Evolutionary conservation across 1,140 invertebrate species (phyloP), one percentile per base, ranked within the genome.

Genomic region (Diprion similis): DNA sequence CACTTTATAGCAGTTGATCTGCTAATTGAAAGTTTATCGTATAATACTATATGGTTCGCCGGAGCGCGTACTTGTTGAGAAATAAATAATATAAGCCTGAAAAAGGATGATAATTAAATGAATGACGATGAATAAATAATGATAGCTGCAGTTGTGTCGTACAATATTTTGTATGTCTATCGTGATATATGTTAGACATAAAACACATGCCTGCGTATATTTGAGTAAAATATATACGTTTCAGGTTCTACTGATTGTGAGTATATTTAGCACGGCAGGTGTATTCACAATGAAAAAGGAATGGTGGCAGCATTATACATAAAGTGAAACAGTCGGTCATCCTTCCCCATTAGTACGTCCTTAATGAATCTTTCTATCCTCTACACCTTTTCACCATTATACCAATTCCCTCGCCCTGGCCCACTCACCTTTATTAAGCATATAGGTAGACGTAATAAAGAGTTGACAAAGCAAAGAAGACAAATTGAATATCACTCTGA

Each of bases 1-100:
- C 51, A 59, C n/a, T 59, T 59, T 59, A 59, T 59, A 59, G 51
- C 51, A 59, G 51, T 59, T 59, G 51, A 59, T 59, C 51, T 59
- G 51, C 51, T 59, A 59, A 59, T 59, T 59, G 51, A 59, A 59
- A 59, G 51, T 59, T 59, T 59, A 59, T 59, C 51, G 6, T 37
- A 37, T 37, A 1, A 37, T 37, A 37, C 24, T 37, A 59, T 59
- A 59, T 59, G 51, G 51, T 59, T 59, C 51, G 51, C n/a, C 11
- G 11, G 51, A 15, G 51, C 51, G 51, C 51, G 51, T 15, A 59
- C 51, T 17, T 59, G 51, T 59, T 59, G n/a, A 17, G 51, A 59
- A 37, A 15, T 59, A 59, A 59, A 59, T 59, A 17, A 59, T 15
- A 59, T 15, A 59, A 15, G 9, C n/a, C 11, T 15, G 24, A 59